These are phyloP conservation scores for Neoitamus cyanurus DNA, from an alignment of 2,888 invertebrate genomes.

Conservation along the genomic window DNA sequence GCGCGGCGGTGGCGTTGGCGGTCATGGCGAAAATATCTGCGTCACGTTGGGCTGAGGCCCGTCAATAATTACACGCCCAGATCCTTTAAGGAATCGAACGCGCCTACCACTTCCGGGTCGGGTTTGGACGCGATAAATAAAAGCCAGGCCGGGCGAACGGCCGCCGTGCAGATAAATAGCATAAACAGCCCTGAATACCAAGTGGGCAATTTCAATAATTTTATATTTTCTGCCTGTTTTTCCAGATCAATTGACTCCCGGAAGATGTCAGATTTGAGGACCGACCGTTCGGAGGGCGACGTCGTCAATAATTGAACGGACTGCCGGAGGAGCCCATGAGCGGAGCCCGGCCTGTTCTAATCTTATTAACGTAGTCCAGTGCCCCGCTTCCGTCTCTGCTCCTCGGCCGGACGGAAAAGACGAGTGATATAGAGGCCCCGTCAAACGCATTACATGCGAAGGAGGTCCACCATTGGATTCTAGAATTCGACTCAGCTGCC, in stretches of 20 bases:
- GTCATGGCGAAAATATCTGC: background rate
- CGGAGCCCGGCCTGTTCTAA: background rate
- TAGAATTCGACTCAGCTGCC: background rate
- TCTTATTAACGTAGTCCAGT: constrained; percentile 27
- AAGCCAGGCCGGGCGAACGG: background rate
- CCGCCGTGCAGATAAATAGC: constrained; percentile 5
- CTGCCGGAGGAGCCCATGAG: background rate
- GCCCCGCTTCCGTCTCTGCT: background rate
- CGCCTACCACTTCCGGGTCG: background rate
- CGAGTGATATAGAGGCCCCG: background rate
- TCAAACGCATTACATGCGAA: constrained; percentile 22
- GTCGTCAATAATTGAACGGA: constrained; percentile 40
- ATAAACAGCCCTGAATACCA: constrained; percentile 17
- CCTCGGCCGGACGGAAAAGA: background rate
- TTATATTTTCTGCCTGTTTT: constrained; percentile 36
- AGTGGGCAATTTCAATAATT: constrained; percentile 33
- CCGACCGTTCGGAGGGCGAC: background rate
- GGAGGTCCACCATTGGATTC: background rate
- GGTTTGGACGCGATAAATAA: background rate
- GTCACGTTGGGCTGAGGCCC: background rate
- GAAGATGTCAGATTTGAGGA: background rate
- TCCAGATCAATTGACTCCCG: constrained; percentile 26
- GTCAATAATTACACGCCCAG: background rate
- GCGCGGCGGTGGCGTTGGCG: no score
- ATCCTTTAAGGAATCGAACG: background rate